A percentile compares a stretch with the other conserved stretches of the same genome.
Conservation (phyloP, 2,888 invertebrate species). For the Noctua comes region DNA sequence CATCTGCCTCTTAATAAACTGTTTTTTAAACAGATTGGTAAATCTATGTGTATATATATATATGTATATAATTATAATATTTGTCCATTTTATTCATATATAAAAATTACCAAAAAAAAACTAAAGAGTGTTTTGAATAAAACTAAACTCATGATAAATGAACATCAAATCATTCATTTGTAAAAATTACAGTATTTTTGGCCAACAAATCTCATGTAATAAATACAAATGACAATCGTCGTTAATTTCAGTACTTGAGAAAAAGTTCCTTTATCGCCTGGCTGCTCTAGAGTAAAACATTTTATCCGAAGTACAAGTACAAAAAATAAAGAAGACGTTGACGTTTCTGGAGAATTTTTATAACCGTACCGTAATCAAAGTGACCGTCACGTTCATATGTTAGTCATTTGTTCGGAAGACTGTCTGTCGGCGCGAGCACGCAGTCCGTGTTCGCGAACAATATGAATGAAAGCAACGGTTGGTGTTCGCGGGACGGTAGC, state of each 20-base stretch:
- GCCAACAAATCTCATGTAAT: constrained; percentile 41
- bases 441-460: neutral
- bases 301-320: neutral
- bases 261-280: constrained; percentile 22
- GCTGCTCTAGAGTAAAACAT: constrained; percentile 34
- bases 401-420: neutral
- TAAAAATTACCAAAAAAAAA: constrained; percentile 45
- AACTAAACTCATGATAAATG: constrained; percentile 36
- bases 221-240: constrained; percentile 29
- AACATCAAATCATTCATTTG: constrained; percentile 3
- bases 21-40: constrained; percentile 58
- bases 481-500: neutral
- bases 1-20: constrained; percentile 64
- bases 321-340: neutral
- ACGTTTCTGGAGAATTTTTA: neutral
- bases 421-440: neutral
- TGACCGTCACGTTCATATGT: neutral
- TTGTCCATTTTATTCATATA: constrained; percentile 58
- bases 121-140: constrained; percentile 49
- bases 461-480: neutral
- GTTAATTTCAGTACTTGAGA: constrained; percentile 27
- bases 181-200: constrained; percentile 13
- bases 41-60: constrained; percentile 58
- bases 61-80: constrained; percentile 54
- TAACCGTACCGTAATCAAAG: neutral